Evolutionary conservation across 2,797 vertebrate genomes (phyloP).

Genomic region (Gallirallus australis): DNA sequence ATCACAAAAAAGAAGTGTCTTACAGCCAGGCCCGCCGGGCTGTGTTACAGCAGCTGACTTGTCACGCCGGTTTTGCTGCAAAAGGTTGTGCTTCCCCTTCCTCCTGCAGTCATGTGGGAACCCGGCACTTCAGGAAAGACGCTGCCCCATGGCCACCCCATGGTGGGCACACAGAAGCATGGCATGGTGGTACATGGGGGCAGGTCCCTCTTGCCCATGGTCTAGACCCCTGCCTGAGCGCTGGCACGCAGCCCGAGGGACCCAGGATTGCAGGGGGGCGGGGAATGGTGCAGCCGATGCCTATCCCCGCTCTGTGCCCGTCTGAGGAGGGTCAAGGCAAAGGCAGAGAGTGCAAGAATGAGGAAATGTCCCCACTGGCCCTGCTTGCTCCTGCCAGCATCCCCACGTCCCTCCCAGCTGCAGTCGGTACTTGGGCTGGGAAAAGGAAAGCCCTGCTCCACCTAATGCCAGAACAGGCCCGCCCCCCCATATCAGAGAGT

Average conservation of each 20-base stretch:
- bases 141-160: fast-evolving
- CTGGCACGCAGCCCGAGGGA: neutral
- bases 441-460: neutral
- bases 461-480: neutral
- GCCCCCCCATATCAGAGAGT: neutral
- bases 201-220: neutral
- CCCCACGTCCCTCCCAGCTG: fast-evolving
- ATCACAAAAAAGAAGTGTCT: fast-evolving
- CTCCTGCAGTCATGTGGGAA: neutral
- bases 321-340: neutral
- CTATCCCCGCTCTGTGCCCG: fast-evolving
- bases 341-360: neutral
- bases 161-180: too few species aligned
- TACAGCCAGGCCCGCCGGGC: neutral
- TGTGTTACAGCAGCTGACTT: neutral
- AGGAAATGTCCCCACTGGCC: neutral
- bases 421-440: fast-evolving
- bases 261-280: neutral
- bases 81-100: fast-evolving
- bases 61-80: neutral
- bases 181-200: fast-evolving
- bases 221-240: too few species aligned
- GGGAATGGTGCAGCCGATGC: fast-evolving
- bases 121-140: neutral
- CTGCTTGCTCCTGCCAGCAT: neutral